Percentiles rank a stretch among this genome's conserved stretches.
Evolutionary conservation across 2,113 vertebrate species (phyloP).

Genomic region (Brachypodius melanocephalos): DNA sequence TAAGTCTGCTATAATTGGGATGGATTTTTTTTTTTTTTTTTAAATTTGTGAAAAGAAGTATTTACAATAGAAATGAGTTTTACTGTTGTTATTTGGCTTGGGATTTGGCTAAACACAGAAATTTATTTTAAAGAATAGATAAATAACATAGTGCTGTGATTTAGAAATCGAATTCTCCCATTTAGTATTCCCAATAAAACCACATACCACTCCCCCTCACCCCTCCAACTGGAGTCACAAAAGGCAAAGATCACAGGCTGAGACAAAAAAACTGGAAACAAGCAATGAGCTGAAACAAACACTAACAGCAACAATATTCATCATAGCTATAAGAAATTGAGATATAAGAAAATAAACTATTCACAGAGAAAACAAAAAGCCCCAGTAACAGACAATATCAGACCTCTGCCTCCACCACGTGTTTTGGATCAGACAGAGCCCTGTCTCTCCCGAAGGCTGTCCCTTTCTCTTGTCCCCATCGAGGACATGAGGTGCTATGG

Average conservation of each 20-base stretch:
- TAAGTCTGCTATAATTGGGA: background rate
- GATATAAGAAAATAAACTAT: background rate
- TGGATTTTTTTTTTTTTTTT: background rate
- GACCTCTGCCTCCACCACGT: background rate
- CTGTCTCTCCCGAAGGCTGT: background rate
- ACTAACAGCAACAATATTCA: background rate
- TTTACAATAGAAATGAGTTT: background rate
- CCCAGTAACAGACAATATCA: background rate
- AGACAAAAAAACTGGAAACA: background rate
- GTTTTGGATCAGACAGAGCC: fast-evolving
- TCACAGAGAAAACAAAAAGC: background rate
- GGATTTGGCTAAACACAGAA: background rate
- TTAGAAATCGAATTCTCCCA: background rate
- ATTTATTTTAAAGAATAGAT: background rate
- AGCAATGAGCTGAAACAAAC: background rate
- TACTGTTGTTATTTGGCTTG: background rate
- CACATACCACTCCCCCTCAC: background rate
- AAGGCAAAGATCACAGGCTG: no score
- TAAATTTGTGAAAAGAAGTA: background rate
- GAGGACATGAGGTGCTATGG: background rate
- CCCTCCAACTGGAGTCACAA: background rate
- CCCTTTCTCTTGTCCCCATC: background rate
- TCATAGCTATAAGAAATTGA: no score
- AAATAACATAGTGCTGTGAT: background rate
- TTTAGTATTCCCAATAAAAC: background rate